phyloP scores from a whole-genome alignment of 2,888 invertebrate species.

The Sinotaia quadrata region DNA sequence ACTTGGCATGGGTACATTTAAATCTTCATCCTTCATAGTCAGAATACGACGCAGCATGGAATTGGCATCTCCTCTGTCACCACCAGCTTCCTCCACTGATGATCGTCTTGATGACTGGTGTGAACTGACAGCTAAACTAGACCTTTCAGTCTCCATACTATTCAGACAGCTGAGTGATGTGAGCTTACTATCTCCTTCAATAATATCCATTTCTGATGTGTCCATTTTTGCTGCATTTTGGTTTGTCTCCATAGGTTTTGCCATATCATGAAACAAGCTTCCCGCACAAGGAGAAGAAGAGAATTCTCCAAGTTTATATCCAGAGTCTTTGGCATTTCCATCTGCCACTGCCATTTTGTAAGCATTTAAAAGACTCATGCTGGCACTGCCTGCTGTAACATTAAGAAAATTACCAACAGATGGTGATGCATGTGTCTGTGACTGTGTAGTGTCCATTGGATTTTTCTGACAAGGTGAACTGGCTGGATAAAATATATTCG shows the following conservation, averaged over 20 bases:
- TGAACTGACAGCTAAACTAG: background rate
- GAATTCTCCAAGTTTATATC: slow-evolving; percentile 5
- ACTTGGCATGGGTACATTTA: slow-evolving; percentile 22
- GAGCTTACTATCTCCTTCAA: background rate
- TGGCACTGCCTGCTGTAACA: slow-evolving; percentile 17
- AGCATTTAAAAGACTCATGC: slow-evolving; percentile 21
- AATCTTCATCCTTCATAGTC: slow-evolving; percentile 35
- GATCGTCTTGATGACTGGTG: slow-evolving; percentile 2
- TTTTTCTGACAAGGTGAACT: slow-evolving; percentile 11
- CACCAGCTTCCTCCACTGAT: slow-evolving; percentile 19
- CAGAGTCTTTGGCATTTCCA: slow-evolving; percentile 5
- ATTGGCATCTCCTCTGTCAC: slow-evolving; percentile 11
- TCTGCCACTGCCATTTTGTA: slow-evolving; percentile 22
- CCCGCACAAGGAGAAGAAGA: background rate
- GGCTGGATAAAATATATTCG: slow-evolving; percentile 19
- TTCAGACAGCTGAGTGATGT: background rate
- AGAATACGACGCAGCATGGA: slow-evolving; percentile 38
- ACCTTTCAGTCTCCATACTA: slow-evolving; percentile 13
- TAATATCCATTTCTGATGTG: slow-evolving; percentile 10
- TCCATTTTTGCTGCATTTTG: background rate
- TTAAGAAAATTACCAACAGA: slow-evolving; percentile 19
- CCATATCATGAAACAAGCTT: background rate
- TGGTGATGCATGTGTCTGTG: background rate
- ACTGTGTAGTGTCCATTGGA: background rate
- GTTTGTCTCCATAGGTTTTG: slow-evolving; percentile 3